Evolutionary conservation across 30 jellyfish, hydroid and myxozoan genomes (phyloP).

Genomic region (Aurelia sp.): DNA sequence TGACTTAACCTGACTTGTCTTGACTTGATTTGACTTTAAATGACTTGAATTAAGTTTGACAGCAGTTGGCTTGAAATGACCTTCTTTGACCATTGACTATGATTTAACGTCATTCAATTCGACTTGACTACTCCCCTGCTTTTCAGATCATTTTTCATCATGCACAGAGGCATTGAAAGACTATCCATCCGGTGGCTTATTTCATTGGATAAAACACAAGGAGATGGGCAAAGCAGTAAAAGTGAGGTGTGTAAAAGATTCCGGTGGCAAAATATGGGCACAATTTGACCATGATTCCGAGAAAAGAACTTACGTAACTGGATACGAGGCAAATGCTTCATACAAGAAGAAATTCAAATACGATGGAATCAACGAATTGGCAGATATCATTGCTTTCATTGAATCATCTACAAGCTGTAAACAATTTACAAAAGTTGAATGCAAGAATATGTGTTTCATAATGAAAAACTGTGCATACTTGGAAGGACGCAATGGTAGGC

Average conservation of each 20-base stretch:
- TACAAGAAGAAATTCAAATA: background rate
- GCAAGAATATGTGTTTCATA: slow-evolving; percentile 2
- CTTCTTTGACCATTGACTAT: no score
- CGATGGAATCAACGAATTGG: background rate
- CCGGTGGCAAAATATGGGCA: background rate
- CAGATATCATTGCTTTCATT: slow-evolving; percentile 30
- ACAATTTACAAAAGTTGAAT: slow-evolving; percentile 35
- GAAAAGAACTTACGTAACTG: background rate
- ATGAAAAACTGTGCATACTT: background rate
- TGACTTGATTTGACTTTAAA: no score
- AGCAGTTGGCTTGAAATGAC: no score
- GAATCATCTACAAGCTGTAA: slow-evolving; percentile 30
- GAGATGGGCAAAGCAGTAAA: background rate
- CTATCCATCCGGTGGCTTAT: background rate
- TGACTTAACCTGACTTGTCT: no score
- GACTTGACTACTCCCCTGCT: background rate
- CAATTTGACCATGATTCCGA: background rate
- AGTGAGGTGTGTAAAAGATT: background rate
- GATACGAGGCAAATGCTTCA: background rate
- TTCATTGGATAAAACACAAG: background rate
- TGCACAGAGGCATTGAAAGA: slow-evolving; percentile 1
- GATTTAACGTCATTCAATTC: no score
- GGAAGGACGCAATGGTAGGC: slow-evolving; percentile 29
- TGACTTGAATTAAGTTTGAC: no score
- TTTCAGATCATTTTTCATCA: background rate